Base-by-base conservation (phyloP, 37 sponge, comb jelly and placozoan species). In the Beroe forskalii region DNA sequence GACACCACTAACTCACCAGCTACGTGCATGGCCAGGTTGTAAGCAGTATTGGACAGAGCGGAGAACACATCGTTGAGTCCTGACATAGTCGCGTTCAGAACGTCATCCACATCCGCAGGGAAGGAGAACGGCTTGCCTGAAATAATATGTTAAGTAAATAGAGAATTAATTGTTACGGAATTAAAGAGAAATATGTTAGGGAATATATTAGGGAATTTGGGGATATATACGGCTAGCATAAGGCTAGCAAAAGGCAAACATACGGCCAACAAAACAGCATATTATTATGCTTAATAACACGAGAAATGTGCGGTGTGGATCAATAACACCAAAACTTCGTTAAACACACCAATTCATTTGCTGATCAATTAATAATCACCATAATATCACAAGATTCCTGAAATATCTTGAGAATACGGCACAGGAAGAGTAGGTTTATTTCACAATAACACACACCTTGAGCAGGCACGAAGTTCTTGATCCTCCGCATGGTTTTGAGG, bases 91-190 rank as follows among this genome's bases (percentile, higher is more conserved):
- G 48, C n/a, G 44, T 8, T 80, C 86, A 80, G 86, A 9, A 43
- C 20, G 1, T 80, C 86, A 37, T 80, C 86, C 42, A 44, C 35
- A 25, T 80, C 86, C 0, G 44, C 0, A 6, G 86, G 86, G 86
- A 80, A 80, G 44, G 86, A 80, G 55, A 80, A 80, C 48, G 86
- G 86, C 40, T 80, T 80, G 14, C 86, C 86, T 80, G 86, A 9
- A 33, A n/a, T 27, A 17, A 48, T 55, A 17, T 20, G 17, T 55
- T 20, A 19, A 17, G 17, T 55, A 55, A 9, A 19, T 20, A 55
- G 17, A 19, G 60, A 55, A 55, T 55, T 55, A 55, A 55, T 55
- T 55, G 17, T 20, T 55, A 55, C 14, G 17, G 60, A 55, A 17
- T 17, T 55, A 55, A 19, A 55, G 60, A 55, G 60, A 55, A 17